These are phyloP conservation scores for Engystomops pustulosus DNA, from an alignment of 2,113 vertebrate genomes.

Conservation along the genomic window DNA sequence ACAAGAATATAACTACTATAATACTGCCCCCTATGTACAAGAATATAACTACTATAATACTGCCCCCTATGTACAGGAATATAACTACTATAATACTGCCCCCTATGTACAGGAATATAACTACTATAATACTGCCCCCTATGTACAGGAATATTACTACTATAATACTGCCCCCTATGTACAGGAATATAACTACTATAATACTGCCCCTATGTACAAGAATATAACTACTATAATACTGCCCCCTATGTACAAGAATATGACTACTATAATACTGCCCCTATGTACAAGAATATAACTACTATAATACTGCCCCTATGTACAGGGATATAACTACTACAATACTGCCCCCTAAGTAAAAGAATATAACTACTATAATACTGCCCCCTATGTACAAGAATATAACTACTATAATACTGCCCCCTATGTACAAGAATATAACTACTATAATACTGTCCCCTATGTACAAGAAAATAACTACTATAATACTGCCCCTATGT, in stretches of 20 bases:
- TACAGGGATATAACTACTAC: conserved; percentile 6
- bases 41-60: too few relatives aligned
- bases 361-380: too few relatives aligned
- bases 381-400: too few relatives aligned
- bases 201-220: neutral
- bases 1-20: too few relatives aligned
- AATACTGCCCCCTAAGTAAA: neutral
- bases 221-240: conserved; percentile 7
- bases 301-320: neutral
- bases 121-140: neutral
- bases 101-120: too few relatives aligned
- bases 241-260: neutral
- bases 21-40: too few relatives aligned
- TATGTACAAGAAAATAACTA: neutral
- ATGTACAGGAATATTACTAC: neutral
- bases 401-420: too few relatives aligned
- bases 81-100: too few relatives aligned
- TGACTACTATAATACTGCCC: neutral
- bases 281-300: too few relatives aligned
- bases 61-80: too few relatives aligned
- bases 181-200: conserved; percentile 7
- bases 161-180: neutral
- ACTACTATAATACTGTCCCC: too few relatives aligned
- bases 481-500: neutral
- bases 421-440: too few relatives aligned